Base-by-base conservation (phyloP, 2,888 invertebrate genomes). In the Brenthis daphne region DNA sequence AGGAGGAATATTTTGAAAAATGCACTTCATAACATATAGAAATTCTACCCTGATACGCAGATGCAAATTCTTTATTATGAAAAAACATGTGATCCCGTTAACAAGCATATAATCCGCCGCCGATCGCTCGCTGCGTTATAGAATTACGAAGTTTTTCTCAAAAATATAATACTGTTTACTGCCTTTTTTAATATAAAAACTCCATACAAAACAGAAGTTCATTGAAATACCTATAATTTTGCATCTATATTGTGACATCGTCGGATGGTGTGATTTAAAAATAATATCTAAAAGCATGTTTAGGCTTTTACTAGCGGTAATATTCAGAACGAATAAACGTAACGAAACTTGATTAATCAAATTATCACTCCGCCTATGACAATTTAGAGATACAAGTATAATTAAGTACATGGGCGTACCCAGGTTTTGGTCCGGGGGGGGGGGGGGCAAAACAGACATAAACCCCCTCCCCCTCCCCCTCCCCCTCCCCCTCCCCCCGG, bases 61-160 rank as follows among this genome's bases (percentile, higher is more conserved):
- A 43, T 16, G 57, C n/a, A 64, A 20, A 64, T 64, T 63, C 48
- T 61, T 69, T 68, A 65, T 66, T 64, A 61, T 70, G 68, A 70
- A 74, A 71, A 77, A 75, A 78, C 75, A 78, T 76, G 73, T 70
- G 70, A 65, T 76, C 77, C 73, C 73, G 77, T 73, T 78, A 77
- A 78, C 70, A 75, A 77, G 73, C 75, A 68, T 71, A 72, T 84
- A 83, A 84, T 81, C 82, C 80, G 71, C 73, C 70, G 72, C 67
- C 74, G 74, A 76, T 70, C 76, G 75, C 63, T 64, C 77, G 61
- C 68, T 73, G 75, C 73, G 74, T 72, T 77, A 76, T 75, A 69
- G 76, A 79, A 77, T 77, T 78, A 75, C 64, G 68, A 73, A 75
- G 72, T 76, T 77, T 75, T 69, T 68, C 72, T 71, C 72, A 72